Conservation (phyloP, 2,113 vertebrate species). For the Barbus barbus region DNA sequence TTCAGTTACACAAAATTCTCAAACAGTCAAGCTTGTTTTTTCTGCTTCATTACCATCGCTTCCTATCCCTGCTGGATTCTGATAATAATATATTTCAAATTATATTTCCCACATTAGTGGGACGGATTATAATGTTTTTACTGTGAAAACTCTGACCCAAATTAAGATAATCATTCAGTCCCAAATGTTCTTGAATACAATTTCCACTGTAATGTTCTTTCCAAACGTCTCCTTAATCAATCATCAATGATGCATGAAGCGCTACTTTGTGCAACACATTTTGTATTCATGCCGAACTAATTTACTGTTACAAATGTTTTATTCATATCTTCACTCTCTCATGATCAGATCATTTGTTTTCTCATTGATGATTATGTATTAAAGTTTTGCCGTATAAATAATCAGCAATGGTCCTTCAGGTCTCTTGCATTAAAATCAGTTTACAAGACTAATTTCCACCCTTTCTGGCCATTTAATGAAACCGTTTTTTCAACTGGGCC, state of each 20-base stretch:
- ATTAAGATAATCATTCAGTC: background rate
- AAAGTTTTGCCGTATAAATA: background rate
- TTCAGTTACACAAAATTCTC: background rate
- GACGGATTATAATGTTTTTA: background rate
- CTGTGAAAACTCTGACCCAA: background rate
- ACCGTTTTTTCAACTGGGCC: background rate
- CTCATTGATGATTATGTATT: background rate
- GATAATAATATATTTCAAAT: background rate
- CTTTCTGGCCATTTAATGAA: background rate
- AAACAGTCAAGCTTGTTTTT: background rate
- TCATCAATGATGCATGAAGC: slow-evolving; percentile 5
- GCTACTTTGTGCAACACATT: slow-evolving; percentile 1
- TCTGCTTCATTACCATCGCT: background rate
- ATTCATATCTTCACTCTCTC: slow-evolving; percentile 4
- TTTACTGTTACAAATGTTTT: slow-evolving; percentile 20
- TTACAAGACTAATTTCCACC: background rate
- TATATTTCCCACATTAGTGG: background rate
- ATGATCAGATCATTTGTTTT: background rate
- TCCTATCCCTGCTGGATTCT: background rate
- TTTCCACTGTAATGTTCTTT: background rate
- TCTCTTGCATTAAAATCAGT: background rate
- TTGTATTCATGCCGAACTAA: background rate
- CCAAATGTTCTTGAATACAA: slow-evolving; percentile 11
- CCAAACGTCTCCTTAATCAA: background rate
- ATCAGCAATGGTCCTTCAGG: background rate